A percentile compares a stretch with the other conserved stretches of the same genome.
These are phyloP conservation scores for Lacerta bilineata DNA, from an alignment of 2,797 vertebrate species.

Conservation along the genomic window DNA sequence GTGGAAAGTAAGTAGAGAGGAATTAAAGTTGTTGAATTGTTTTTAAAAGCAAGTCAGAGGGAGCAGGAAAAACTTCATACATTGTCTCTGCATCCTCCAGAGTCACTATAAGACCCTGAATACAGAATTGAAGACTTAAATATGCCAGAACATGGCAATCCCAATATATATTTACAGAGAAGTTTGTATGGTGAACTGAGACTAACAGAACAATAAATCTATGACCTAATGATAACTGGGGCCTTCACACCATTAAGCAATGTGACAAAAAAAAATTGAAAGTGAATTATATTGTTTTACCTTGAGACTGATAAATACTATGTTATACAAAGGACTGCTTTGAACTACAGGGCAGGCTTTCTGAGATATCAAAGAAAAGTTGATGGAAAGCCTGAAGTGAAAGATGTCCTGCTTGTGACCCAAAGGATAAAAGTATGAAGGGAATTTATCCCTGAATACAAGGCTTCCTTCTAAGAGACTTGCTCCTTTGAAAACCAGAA, in stretches of 20 bases:
- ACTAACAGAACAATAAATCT: neutral
- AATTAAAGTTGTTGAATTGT: neutral
- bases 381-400: slow-evolving; percentile 4
- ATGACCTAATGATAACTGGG: neutral
- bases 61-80: neutral
- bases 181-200: neutral
- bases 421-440: slow-evolving; percentile 20
- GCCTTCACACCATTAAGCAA: neutral
- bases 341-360: slow-evolving; percentile 17
- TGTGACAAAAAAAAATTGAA: slow-evolving; percentile 25
- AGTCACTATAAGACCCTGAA: neutral
- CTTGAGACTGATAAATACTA: slow-evolving; percentile 45
- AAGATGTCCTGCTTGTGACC: slow-evolving; percentile 39
- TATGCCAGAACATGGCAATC: neutral
- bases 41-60: no score
- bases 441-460: slow-evolving; percentile 40
- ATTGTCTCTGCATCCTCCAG: neutral
- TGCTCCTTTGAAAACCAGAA: neutral
- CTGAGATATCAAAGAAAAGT: slow-evolving; percentile 36
- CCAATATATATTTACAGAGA: neutral
- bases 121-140: neutral
- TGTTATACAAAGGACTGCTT: slow-evolving; percentile 32
- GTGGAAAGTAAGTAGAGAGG: slow-evolving; percentile 87
- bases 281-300: slow-evolving; percentile 33
- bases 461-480: slow-evolving; percentile 18